These are phyloP conservation scores for Sialis lutaria DNA, from an alignment of 2,888 invertebrate species.

Conservation along the genomic window DNA sequence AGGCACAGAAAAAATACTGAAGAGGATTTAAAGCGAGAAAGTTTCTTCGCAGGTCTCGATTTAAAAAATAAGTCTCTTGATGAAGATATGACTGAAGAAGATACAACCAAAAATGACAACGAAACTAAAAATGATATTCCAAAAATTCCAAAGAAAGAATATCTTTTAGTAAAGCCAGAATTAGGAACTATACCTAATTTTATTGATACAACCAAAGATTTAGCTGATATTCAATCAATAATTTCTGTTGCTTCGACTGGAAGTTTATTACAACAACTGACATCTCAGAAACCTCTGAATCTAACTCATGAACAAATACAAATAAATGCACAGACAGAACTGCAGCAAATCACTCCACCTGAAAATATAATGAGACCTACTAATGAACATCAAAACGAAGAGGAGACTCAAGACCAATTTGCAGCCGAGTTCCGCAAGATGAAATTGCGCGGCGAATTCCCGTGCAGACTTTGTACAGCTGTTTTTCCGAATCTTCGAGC, in stretches of 20 bases:
- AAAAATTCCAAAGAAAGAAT: slow-evolving; percentile 2
- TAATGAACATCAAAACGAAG: slow-evolving; percentile 24
- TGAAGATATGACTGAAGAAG: slow-evolving; percentile 15
- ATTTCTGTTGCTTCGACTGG: slow-evolving; percentile 57
- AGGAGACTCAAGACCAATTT: slow-evolving; percentile 69
- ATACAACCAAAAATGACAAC: slow-evolving; percentile 10
- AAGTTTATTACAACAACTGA: slow-evolving; percentile 45
- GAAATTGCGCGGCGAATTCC: slow-evolving; percentile 79
- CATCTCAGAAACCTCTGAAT: slow-evolving; percentile 28
- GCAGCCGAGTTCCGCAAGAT: slow-evolving; percentile 74
- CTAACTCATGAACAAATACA: slow-evolving; percentile 23
- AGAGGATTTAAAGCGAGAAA: slow-evolving; percentile 47
- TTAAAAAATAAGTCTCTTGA: slow-evolving; percentile 48
- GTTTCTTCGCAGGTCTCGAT: slow-evolving; percentile 68
- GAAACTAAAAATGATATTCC: neutral
- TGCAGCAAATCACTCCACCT: slow-evolving; percentile 4
- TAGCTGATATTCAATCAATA: slow-evolving; percentile 76
- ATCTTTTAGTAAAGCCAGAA: neutral
- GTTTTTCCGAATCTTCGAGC: slow-evolving; percentile 79
- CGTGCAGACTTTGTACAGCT: slow-evolving; percentile 74
- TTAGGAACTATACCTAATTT: slow-evolving; percentile 9
- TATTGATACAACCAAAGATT: slow-evolving; percentile 45
- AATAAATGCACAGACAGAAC: slow-evolving; percentile 25
- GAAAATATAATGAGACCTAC: neutral
- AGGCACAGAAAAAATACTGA: slow-evolving; percentile 22